These are phyloP conservation scores for Tachina fera DNA, from an alignment of 2,888 invertebrate species.

Conservation along the genomic window DNA sequence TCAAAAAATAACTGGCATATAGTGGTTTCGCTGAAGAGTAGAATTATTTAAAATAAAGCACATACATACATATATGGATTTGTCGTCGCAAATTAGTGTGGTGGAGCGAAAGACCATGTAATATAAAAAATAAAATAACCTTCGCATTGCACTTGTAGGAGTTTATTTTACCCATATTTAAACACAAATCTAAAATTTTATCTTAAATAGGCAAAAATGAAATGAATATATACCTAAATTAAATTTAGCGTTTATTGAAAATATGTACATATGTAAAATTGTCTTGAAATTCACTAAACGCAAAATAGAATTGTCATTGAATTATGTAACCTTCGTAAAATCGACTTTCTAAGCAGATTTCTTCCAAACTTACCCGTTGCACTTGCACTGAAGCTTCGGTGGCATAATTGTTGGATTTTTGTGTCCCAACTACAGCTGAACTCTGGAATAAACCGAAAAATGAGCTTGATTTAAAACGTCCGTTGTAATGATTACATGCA, in stretches of 20 bases:
- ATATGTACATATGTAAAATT: background rate
- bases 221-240: background rate
- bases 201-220: background rate
- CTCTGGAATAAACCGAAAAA: slow-evolving; percentile 82
- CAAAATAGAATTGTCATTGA: background rate
- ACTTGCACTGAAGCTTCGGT: slow-evolving; percentile 82
- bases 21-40: background rate
- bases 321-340: slow-evolving; percentile 68
- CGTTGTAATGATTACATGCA: slow-evolving; percentile 67
- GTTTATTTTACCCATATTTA: background rate
- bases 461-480: slow-evolving; percentile 78
- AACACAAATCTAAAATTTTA: background rate
- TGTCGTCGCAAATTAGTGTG: background rate
- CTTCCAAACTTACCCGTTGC: slow-evolving; percentile 80
- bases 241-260: background rate
- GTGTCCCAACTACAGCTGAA: slow-evolving; percentile 78
- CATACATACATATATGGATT: background rate
- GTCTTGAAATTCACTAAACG: background rate
- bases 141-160: slow-evolving; percentile 20
- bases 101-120: background rate
- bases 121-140: slow-evolving; percentile 39
- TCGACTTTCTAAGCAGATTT: slow-evolving; percentile 19
- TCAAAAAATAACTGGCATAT: background rate
- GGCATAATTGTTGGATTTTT: slow-evolving; percentile 82
- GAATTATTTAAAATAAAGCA: too few relatives aligned